Evolutionary conservation across 2,888 invertebrate species (phyloP).

Genomic region (Eubasilissa splendida): DNA sequence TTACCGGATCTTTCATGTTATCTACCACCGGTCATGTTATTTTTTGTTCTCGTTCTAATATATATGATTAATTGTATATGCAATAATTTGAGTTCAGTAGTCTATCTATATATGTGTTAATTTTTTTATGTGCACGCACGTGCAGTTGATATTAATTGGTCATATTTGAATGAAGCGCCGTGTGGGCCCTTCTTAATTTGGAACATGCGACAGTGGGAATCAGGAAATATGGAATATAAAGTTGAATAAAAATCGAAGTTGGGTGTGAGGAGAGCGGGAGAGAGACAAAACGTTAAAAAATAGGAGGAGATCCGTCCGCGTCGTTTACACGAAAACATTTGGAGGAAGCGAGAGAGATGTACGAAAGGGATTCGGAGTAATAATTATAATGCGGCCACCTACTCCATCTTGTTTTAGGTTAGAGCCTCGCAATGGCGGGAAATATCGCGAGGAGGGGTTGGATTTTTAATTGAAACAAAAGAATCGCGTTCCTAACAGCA

Average conservation of each 20-base stretch:
- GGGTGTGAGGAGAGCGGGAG: constrained; percentile 11
- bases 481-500: constrained; percentile 33
- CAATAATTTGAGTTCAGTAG: too few species aligned
- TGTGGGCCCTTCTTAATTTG: constrained; percentile 11
- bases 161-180: background rate
- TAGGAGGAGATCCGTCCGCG: constrained; percentile 17
- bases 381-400: constrained; percentile 56
- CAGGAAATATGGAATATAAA: constrained; percentile 53
- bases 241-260: constrained; percentile 51
- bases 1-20: too few species aligned
- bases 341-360: constrained; percentile 2
- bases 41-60: too few species aligned
- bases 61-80: too few species aligned
- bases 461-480: constrained; percentile 44
- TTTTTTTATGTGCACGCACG: background rate
- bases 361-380: constrained; percentile 39
- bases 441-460: constrained; percentile 23
- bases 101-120: background rate
- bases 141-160: background rate
- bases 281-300: constrained; percentile 20
- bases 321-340: constrained; percentile 2
- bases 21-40: too few species aligned
- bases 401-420: constrained; percentile 48
- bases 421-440: constrained; percentile 23
- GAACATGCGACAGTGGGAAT: constrained; percentile 16